phyloP scores from a whole-genome alignment of 2,797 vertebrate species.

The Phataginus tetradactyla region DNA sequence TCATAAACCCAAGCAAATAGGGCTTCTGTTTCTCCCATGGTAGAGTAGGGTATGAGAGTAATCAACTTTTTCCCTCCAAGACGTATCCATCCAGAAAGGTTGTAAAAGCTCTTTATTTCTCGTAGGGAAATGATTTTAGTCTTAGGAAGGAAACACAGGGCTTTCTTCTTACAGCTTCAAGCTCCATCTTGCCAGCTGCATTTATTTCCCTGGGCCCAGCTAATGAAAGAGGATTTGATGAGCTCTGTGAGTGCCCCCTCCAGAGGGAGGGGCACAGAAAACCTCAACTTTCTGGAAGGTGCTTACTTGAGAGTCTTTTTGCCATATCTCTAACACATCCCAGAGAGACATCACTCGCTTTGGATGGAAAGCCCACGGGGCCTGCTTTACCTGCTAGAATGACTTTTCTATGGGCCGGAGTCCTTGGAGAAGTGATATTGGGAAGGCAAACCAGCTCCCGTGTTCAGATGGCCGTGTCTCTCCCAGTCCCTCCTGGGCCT shows the following conservation, averaged over 20 bases:
- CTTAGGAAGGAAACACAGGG: slow-evolving; percentile 65
- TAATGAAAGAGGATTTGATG: slow-evolving; percentile 77
- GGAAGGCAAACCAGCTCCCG: neutral
- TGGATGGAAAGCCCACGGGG: neutral
- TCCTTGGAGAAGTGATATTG: neutral
- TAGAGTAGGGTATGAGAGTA: neutral
- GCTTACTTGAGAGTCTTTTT: neutral
- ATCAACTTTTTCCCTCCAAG: slow-evolving; percentile 26
- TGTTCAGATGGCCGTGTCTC: neutral
- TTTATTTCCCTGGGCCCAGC: slow-evolving; percentile 48
- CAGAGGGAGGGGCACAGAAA: neutral
- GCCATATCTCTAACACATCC: slow-evolving; percentile 38
- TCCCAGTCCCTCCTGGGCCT: neutral
- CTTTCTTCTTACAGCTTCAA: slow-evolving; percentile 72
- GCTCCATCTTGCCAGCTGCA: neutral
- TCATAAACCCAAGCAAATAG: slow-evolving; percentile 66
- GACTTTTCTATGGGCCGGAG: neutral
- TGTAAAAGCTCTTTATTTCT: slow-evolving; percentile 68
- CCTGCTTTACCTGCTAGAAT: neutral
- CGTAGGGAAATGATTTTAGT: slow-evolving; percentile 68
- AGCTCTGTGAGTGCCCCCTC: neutral
- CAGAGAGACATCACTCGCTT: neutral
- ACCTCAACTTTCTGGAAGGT: neutral
- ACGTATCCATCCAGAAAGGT: slow-evolving; percentile 50
- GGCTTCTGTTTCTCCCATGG: slow-evolving; percentile 63